Evolutionary conservation across 2,888 invertebrate species (phyloP), one percentile per base, ranked within the genome.

Genomic region (Phymatocera aterrima): DNA sequence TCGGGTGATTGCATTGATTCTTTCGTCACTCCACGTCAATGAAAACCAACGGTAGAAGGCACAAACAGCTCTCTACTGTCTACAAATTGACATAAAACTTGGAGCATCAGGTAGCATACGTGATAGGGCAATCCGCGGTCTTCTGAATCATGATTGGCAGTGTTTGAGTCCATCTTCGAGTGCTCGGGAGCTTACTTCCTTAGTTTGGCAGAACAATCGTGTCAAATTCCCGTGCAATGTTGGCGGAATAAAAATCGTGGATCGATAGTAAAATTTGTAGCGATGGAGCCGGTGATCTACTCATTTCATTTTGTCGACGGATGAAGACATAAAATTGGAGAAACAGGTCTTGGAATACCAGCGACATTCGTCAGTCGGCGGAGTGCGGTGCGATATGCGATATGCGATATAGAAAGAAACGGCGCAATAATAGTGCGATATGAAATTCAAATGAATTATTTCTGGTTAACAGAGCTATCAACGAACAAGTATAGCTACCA

Each of bases 361-460:
- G 18, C 34, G 37, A 34, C 34, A 34, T 64, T 8, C 64, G 57
- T 28, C 57, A 21, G 57, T 28, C 10, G 28, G 24, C 28, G 3
- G 5, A 57, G n/a, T n/a, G 46, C 28, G 5, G 6, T n/a, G 37
- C 64, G 34, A 8, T 18, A n/a, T n/a, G n/a, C n/a, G n/a, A n/a
- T n/a, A n/a, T n/a, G n/a, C n/a, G n/a, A n/a, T n/a, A n/a, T n/a
- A 43, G 28, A 75, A 75, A 75, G 75, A 57, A 75, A 57, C 54
- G 40, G 40, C 54, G 75, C n/a, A n/a, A n/a, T n/a, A n/a, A 75
- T 75, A 75, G 43, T 28, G 34, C 34, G 37, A 61, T 40, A 54
- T 54, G 77, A 79, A 64, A 77, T 75, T 79, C 77, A 74, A 77
- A 79, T 79, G 54, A 77, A 79, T 79, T 37, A 65, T 79, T 79